Percentiles rank a stretch among this genome's conserved stretches.
phyloP scores from a whole-genome alignment of 2,797 vertebrate species.

The Vireo griseus region DNA sequence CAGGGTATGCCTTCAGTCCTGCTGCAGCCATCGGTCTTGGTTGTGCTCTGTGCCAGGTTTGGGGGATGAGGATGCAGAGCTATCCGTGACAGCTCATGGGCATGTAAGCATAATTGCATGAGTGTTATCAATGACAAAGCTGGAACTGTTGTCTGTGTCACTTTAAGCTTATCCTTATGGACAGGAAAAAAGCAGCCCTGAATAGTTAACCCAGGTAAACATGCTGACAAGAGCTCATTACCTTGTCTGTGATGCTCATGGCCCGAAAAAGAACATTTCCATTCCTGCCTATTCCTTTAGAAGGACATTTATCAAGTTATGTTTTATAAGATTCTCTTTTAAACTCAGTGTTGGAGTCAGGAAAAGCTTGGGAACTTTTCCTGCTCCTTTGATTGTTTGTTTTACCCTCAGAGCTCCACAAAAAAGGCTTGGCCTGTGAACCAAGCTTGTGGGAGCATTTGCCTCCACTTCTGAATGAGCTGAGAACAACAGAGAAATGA shows the following conservation, averaged over 20 bases:
- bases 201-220: neutral
- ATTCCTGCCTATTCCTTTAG: neutral
- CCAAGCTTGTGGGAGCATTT: too few species aligned
- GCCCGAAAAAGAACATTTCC: neutral
- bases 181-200: neutral
- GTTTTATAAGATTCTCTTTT: neutral
- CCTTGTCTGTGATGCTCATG: rapidly evolving
- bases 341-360: too few species aligned
- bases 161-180: neutral
- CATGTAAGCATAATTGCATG: neutral
- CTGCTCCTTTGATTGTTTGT: too few species aligned
- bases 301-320: neutral
- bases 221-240: neutral
- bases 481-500: too few species aligned
- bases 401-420: too few species aligned
- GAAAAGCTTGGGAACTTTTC: too few species aligned
- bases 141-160: neutral
- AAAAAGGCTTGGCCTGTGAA: too few species aligned
- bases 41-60: rapidly evolving
- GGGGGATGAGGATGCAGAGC: neutral
- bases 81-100: neutral
- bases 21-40: neutral
- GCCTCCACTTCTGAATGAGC: too few species aligned
- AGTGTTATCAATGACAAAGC: neutral
- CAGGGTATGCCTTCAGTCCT: neutral